A percentile compares a stretch with the other conserved stretches of the same genome.
Conservation (phyloP, 2,888 invertebrate species). For the Scaptodrosophila latifasciaeformis region DNA sequence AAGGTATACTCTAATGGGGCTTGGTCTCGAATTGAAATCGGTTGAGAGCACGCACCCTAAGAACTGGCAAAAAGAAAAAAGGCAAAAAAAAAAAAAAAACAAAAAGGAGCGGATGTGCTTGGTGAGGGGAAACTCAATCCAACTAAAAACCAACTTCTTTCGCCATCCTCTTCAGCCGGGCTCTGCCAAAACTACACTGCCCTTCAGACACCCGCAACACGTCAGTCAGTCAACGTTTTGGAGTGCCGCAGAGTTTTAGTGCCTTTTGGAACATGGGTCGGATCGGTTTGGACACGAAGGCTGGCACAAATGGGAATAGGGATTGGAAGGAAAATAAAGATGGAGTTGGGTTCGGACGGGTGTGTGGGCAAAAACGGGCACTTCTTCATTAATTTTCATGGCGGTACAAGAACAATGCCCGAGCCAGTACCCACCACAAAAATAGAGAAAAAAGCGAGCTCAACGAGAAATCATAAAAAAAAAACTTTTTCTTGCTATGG, state of each 20-base stretch:
- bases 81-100: conserved; percentile 23
- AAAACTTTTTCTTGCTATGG: conserved; percentile 55
- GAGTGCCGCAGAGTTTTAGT: conserved; percentile 50
- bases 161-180: not conserved
- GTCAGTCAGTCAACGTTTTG: conserved; percentile 38
- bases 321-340: no score
- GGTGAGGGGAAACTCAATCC: not conserved
- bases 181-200: conserved; percentile 13
- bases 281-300: not conserved
- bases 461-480: conserved; percentile 18
- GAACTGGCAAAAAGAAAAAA: conserved; percentile 4
- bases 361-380: conserved; percentile 49
- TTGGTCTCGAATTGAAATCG: no score
- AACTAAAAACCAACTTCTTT: conserved; percentile 5
- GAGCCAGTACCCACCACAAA: conserved; percentile 28
- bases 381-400: conserved; percentile 70
- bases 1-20: no score
- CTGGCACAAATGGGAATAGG: no score
- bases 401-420: conserved; percentile 65
- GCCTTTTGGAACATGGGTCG: conserved; percentile 62
- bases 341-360: no score
- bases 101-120: conserved; percentile 32
- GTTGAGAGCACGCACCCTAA: conserved; percentile 8
- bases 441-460: conserved; percentile 33
- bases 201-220: not conserved